phyloP scores from a whole-genome alignment of 2,888 invertebrate species.

The Leptarthrus brevirostris region DNA sequence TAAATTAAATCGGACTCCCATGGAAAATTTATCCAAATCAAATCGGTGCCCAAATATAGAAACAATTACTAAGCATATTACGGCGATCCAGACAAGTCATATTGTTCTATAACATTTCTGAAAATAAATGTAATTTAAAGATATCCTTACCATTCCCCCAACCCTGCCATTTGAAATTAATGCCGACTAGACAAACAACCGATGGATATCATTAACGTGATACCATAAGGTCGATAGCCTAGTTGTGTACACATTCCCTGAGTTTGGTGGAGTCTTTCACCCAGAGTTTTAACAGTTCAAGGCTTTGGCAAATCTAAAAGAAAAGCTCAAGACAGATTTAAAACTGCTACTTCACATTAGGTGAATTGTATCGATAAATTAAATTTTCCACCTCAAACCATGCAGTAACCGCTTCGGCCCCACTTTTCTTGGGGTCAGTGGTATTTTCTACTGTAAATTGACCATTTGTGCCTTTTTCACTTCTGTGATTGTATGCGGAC shows the following conservation, averaged over 20 bases:
- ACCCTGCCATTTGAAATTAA: constrained; percentile 27
- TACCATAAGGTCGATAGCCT: constrained; percentile 32
- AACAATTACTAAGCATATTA: no score
- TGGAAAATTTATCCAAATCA: no score
- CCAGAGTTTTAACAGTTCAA: not conserved
- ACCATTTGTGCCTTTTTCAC: constrained; percentile 47
- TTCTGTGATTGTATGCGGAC: constrained; percentile 14
- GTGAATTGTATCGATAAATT: not conserved
- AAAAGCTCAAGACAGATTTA: not conserved
- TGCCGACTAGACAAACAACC: constrained; percentile 48
- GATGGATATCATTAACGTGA: constrained; percentile 44
- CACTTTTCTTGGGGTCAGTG: constrained; percentile 36
- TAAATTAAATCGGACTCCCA: no score
- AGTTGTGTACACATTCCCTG: not conserved
- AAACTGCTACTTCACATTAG: not conserved
- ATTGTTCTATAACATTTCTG: not conserved
- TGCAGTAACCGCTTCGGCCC: not conserved
- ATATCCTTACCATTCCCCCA: not conserved
- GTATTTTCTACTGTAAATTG: constrained; percentile 41
- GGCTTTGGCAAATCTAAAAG: not conserved
- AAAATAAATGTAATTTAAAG: not conserved
- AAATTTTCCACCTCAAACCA: not conserved
- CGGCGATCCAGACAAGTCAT: not conserved
- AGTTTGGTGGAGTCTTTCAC: not conserved
- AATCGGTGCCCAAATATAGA: no score